Evolutionary conservation across 2,797 vertebrate genomes (phyloP).

Genomic region (Vespertilio murinus): DNA sequence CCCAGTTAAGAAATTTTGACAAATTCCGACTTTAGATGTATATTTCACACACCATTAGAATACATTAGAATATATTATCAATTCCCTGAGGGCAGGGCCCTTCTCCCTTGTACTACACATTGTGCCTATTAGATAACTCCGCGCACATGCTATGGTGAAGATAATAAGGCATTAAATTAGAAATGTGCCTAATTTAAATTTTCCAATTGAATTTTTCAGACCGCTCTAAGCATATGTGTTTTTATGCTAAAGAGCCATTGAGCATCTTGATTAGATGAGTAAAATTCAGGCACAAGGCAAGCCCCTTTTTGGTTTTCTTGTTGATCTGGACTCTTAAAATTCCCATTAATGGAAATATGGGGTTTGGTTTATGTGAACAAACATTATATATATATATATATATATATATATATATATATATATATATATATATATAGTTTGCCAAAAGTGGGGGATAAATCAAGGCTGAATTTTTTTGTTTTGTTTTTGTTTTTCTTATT

Average conservation of each 20-base stretch:
- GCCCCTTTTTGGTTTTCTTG: conserved; percentile 62
- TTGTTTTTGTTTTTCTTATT: background rate
- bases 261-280: conserved; percentile 81
- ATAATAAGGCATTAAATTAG: conserved; percentile 79
- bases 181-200: conserved; percentile 73
- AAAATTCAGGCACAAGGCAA: conserved; percentile 81
- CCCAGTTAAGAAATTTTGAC: conserved; percentile 78
- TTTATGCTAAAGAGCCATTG: conserved; percentile 76
- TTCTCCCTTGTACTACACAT: conserved; percentile 74
- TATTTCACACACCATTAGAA: conserved; percentile 81
- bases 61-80: conserved; percentile 79
- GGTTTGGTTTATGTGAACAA: conserved; percentile 69
- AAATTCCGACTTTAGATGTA: conserved; percentile 78
- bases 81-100: conserved; percentile 68
- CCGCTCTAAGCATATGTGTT: conserved; percentile 77
- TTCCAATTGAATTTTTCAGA: conserved; percentile 80
- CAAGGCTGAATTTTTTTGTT: background rate
- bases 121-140: conserved; percentile 76
- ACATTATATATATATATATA: conserved; percentile 69
- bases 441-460: conserved; percentile 42
- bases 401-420: too few relatives aligned
- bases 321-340: conserved; percentile 67
- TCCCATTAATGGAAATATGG: conserved; percentile 66
- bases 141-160: conserved; percentile 67
- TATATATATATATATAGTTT: conserved; percentile 63